Evolutionary conservation across 2,888 invertebrate genomes (phyloP), one percentile per base, ranked within the genome.

Genomic region (Bedellia somnulentella): DNA sequence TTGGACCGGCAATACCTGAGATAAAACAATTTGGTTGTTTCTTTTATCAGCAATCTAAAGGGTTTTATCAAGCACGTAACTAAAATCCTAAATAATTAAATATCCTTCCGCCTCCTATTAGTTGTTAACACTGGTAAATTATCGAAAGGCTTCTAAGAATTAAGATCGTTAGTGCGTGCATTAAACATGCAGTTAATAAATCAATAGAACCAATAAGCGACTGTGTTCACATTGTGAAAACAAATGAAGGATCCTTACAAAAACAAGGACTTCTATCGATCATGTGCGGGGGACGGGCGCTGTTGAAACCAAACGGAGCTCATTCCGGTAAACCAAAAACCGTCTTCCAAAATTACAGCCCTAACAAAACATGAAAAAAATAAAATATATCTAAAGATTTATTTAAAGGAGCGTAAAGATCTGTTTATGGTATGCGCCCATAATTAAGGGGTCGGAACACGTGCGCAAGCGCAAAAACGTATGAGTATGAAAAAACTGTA

Each of bases 361-460:
- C 64, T 64, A 70, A 70, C 60, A 71, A 68, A 71, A 71, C 60
- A 67, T 27, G 17, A 32, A 57, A 48, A 57, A 58, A 64, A 57
- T 29, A 53, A 57, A 49, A 37, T 41, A 42, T 44, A 44, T 40
- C 56, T n/a, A 57, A 68, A 71, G 75, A 75, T 75, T 73, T 75
- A 75, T 73, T 73, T 73, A 73, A 75, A 62, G 73, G 63, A 71
- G 71, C 75, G 73, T 73, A 73, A 75, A 75, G 71, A 73, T 75
- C 70, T 75, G 75, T 75, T 75, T 75, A 75, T 75, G 75, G 75
- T 75, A 75, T 75, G 75, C 70, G 73, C 64, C 57, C 58, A 68
- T 75, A 75, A 75, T 75, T 73, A 75, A 73, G 73, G 73, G 68
- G 64, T 59, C 63, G 67, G 50, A 48, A 61, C 67, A 71, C 71